A percentile compares a stretch with the other conserved stretches of the same genome.
Conservation (phyloP, 2,888 invertebrate genomes). For the Cryptocheilus praepositus region DNA sequence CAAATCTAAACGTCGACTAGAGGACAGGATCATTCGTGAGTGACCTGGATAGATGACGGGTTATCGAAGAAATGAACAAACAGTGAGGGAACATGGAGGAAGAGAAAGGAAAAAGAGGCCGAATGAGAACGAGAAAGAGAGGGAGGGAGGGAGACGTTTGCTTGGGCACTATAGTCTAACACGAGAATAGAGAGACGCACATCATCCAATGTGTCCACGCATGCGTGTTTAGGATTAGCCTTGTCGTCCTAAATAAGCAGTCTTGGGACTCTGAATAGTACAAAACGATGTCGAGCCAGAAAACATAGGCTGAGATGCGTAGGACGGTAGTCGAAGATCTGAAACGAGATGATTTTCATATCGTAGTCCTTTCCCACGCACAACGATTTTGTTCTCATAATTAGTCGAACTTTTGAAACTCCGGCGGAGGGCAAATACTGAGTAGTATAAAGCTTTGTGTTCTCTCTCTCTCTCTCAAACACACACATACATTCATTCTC, state of each 20-base stretch:
- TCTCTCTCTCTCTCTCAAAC: no score
- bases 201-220: conserved; percentile 61
- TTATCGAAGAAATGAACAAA: conserved; percentile 3
- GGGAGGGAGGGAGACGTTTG: neutral
- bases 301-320: neutral
- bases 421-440: neutral
- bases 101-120: conserved; percentile 2
- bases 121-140: conserved; percentile 2
- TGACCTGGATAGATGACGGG: conserved; percentile 29
- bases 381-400: neutral
- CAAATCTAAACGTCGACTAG: conserved; percentile 42
- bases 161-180: conserved; percentile 35
- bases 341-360: no score
- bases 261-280: conserved; percentile 28
- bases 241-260: conserved; percentile 52
- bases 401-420: neutral
- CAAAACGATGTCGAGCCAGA: conserved; percentile 39
- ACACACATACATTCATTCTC: no score
- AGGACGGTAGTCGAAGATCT: neutral
- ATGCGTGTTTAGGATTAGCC: conserved; percentile 64
- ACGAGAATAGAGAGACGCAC: conserved; percentile 53
- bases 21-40: conserved; percentile 37
- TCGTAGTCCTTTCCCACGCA: no score
- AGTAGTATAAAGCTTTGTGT: neutral
- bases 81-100: neutral